Base-by-base conservation (phyloP, 2,797 vertebrate genomes). In the Thunnus albacares region DNA sequence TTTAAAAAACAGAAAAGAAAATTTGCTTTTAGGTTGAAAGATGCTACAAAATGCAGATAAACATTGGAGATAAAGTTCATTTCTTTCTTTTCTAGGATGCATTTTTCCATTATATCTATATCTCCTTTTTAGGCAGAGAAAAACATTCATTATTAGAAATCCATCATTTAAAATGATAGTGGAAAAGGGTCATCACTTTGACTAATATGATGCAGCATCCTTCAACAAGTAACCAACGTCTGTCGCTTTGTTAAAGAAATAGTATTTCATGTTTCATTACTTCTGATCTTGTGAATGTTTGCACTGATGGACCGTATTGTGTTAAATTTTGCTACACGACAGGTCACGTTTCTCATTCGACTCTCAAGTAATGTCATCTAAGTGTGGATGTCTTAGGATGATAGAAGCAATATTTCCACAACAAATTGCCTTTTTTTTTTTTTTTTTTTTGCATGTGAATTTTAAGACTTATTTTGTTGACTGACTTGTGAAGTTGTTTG, bases 301-400 rank as follows among this genome's bases (percentile, higher is more conserved):
- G 93, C 94, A 94, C 93, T 92, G 84, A 90, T 81, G 78, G 88
- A 83, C 90, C 90, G 24, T 70, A 12, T 80, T 91, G 90, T 92
- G 84, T 93, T 92, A 88, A 90, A 80, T 74, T 30, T 47, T 6
- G 47, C 67, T 30, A 65, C 22, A 20, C 14, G 45, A 77, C 60
- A 30, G 65, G 75, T 82, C 77, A 20, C 12, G 68, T 83, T 78
- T 85, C 59, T 71, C 82, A 78, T 82, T 72, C 2, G 28, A 68
- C 76, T 72, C 57, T 49, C 53, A 49, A 85, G 35, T 72, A 68
- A 76, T 47, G 62, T 80, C 83, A 73, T 30, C 28, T 30, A 63
- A 59, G 75, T 84, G 87, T 92, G 91, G 91, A 94, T 82, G 84
- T 84, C 33, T 18, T 76, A 79, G 81, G 80, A 66, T 51, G 61